phyloP scores from a whole-genome alignment of 37 sponge, comb jelly and placozoan genomes.

The Geodia barretti region DNA sequence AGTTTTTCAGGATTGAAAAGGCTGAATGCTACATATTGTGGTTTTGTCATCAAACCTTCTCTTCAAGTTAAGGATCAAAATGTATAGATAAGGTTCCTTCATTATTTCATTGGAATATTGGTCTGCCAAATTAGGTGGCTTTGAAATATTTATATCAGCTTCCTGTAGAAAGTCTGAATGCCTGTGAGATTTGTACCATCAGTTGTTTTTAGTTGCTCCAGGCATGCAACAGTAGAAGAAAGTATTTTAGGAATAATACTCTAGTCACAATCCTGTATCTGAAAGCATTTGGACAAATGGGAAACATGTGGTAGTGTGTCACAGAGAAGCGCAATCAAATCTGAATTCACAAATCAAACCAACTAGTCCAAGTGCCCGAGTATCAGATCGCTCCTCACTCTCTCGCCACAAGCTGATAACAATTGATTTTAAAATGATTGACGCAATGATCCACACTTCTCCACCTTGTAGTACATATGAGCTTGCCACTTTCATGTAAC shows the following conservation, averaged over 20 bases:
- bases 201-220: neutral
- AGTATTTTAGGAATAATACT: slow-evolving; percentile 40
- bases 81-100: slow-evolving; percentile 5
- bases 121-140: slow-evolving; percentile 9
- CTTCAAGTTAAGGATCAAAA: slow-evolving; percentile 12
- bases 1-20: slow-evolving; percentile 22
- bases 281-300: slow-evolving; percentile 21
- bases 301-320: slow-evolving; percentile 36
- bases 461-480: slow-evolving; percentile 28
- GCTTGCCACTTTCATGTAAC: slow-evolving; percentile 34
- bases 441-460: too few relatives aligned
- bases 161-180: neutral
- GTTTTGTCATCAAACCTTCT: slow-evolving; percentile 29
- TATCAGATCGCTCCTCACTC: slow-evolving; percentile 30
- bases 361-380: slow-evolving; percentile 36
- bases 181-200: neutral
- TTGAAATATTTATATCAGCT: neutral
- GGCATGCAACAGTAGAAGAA: neutral
- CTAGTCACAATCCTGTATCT: slow-evolving; percentile 17
- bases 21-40: slow-evolving; percentile 1
- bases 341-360: slow-evolving; percentile 19
- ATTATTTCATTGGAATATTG: slow-evolving; percentile 4
- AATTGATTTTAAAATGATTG: too few relatives aligned
- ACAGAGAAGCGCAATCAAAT: slow-evolving; percentile 36
- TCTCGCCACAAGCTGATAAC: slow-evolving; percentile 39